Evolutionary conservation across 2,888 invertebrate genomes (phyloP), one percentile per base, ranked within the genome.

Genomic region (Seira ritae): DNA sequence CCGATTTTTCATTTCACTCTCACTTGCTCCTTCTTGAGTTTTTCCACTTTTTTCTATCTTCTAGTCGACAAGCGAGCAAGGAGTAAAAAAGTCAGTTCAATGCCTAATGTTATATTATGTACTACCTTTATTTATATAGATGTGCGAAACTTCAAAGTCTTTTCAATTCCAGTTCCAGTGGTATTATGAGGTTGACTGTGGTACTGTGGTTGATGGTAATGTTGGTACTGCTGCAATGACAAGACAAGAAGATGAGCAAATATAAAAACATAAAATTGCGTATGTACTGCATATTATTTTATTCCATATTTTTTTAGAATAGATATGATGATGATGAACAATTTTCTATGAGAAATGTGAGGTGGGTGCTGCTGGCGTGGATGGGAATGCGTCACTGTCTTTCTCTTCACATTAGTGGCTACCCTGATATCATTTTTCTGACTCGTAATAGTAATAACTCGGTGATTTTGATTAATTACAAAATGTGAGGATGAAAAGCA

Each of bases 1-100:
- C 62, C 62, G 62, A 62, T 62, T 62, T 62, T 62, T 62, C 62
- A 8, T 62, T 22, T 62, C 22, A 20, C 62, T 62, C 17, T 50
- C 50, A n/a, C 50, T 50, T 50, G 50, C 17, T 62, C 17, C 12
- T 15, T 8, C 50, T 50, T 50, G 50, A 1, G 50, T 50, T 3
- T 50, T 12, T 15, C 50, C 3, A 3, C 12, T n/a, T 50, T n/a
- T 50, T 12, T 50, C 3, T 50, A n/a, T 50, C 15, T 50, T n/a
- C 50, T 12, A 8, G 12, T 2, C 17, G 15, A n/a, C n/a, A n/a
- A 50, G 50, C 17, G 15, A 12, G 12, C 6, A 50, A 50, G 50
- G 15, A 50, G 50, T n/a, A 50, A 50, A 50, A 50, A n/a, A 50
- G 50, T 50, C 1, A 50, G 12, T 50, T n/a, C 15, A n/a, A 50